Base-by-base conservation (phyloP, 2,888 invertebrate species). In the Acanthacorydalis orientalis region DNA sequence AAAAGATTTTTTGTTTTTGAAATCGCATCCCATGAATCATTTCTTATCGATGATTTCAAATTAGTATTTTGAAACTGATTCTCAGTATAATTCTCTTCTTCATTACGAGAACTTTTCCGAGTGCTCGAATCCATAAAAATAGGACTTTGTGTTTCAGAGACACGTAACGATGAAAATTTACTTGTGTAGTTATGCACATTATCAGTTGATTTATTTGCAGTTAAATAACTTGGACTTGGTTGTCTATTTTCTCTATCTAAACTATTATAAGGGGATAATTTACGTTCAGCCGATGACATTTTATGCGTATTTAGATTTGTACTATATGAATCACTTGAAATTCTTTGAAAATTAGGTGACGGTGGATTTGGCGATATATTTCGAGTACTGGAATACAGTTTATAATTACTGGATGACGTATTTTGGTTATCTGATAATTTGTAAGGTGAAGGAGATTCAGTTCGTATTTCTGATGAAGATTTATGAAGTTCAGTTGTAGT, bases 1-100 rank as follows among this genome's bases (percentile, higher is more conserved):
- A 84, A 68, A 63, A 83, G 73, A 52, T 83, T 80, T 58, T 82
- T 77, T 1, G 86, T 86, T 64, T 85, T 86, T 48, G 83, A 81
- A 48, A 87, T 77, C 7, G 81, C 78, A 58, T 88, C 87, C 86
- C 87, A 87, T 23, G 85, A 83, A 57, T 87, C 86, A 45, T 80
- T 73, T 49, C 83, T 70, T 0, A 73, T 68, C 4, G 71, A 31
- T 74, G 31, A 31, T 14, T 9, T 11, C 12, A 16, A 43, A 43
- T 43, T 23, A 32, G 58, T 72, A 66, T 44, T 75, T n/a, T 6
- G 11, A 7, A 16, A 15, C 7, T 16, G 11, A 16, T 14, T 9
- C 34, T 44, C 35, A 11, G 12, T 12, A 9, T 12, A 43, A 11
- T 8, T 9, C 10, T 34, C 14, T 12, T 45, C 48, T 15, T 45